Base-by-base conservation (phyloP, 2,113 vertebrate species). In the Bolborhynchus lineola region DNA sequence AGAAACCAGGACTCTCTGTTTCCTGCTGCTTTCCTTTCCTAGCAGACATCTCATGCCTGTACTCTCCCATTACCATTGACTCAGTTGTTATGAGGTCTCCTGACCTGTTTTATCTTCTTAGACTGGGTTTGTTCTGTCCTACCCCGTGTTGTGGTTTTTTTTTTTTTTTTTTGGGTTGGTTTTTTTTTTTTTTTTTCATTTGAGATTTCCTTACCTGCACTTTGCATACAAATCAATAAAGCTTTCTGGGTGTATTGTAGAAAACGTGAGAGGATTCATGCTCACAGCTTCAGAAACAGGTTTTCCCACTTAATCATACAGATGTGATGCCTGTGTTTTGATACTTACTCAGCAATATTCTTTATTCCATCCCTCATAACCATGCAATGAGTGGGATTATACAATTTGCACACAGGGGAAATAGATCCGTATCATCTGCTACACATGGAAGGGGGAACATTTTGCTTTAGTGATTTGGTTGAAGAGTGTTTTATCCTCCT, bases 341-440 rank as follows among this genome's bases (percentile, higher is more conserved):
- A 35, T 41, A 72, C 84, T 65, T 26, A 8, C 63, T 86, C 79
- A 94, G 49, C 68, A 81, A n/a, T 35, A 24, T 37, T 64, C 42
- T 82, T 81, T 78, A 76, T 76, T n/a, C 47, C 12, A 15, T 6
- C 4, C 25, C 72, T 18, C 15, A 31, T 1, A 60, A 60, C 46
- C 50, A 71, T 7, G 9, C 0, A 14, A 39, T 25, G 29, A 14
- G 14, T 1, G 0, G 67, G 49, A 67, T 78, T 80, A 21, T 42
- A 42, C 10, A 49, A 92, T 50, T 53, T 46, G 16, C 68, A 24
- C 71, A 2, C 26, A 3, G 39, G 2, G 25, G 35, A 33, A 81
- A 12, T 5, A 41, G 39, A 82, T 46, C 29, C 52, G 29, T 23
- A 4, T 59, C 2, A 2, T 60, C n/a, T 1, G 0, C 50, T 20